A percentile compares a stretch with the other conserved stretches of the same genome.
Evolutionary conservation across 2,888 invertebrate species (phyloP).

Genomic region (Oligia fasciuncula): DNA sequence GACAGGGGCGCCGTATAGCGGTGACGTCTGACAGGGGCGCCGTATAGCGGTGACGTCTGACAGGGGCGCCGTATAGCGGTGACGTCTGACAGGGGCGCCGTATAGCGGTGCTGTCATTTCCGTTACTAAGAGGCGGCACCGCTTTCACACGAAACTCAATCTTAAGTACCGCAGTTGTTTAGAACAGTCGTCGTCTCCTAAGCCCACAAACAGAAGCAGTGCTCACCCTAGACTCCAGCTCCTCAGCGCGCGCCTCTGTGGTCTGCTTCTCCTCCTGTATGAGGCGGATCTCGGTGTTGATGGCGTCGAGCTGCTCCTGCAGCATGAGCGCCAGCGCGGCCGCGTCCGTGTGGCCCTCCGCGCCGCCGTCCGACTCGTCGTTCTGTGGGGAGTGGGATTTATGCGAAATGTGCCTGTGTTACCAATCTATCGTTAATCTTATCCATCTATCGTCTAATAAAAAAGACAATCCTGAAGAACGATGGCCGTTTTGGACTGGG

Average conservation of each 20-base stretch:
- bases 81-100: background rate
- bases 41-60: background rate
- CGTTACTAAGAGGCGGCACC: background rate
- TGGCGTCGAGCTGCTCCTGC: slow-evolving; percentile 99
- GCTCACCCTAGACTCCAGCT: slow-evolving; percentile 95
- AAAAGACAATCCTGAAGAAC: too few relatives aligned
- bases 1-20: background rate
- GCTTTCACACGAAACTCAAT: background rate
- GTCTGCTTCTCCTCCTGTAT: slow-evolving; percentile 98
- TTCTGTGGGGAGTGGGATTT: slow-evolving; percentile 71
- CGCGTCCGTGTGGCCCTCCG: slow-evolving; percentile 95
- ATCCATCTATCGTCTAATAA: too few relatives aligned
- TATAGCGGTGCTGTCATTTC: background rate
- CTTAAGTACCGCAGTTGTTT: background rate
- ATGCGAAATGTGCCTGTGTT: too few relatives aligned
- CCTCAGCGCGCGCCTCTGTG: slow-evolving; percentile 99
- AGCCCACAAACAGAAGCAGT: background rate
- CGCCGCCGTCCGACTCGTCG: slow-evolving; percentile 85
- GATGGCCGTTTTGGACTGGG: too few relatives aligned
- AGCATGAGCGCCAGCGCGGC: slow-evolving; percentile 99
- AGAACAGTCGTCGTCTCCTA: background rate
- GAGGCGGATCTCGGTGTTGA: slow-evolving; percentile 98
- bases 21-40: background rate
- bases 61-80: background rate
- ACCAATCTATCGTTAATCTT: too few relatives aligned